phyloP scores from a whole-genome alignment of 2,888 invertebrate genomes.

The Galeruca laticollis region DNA sequence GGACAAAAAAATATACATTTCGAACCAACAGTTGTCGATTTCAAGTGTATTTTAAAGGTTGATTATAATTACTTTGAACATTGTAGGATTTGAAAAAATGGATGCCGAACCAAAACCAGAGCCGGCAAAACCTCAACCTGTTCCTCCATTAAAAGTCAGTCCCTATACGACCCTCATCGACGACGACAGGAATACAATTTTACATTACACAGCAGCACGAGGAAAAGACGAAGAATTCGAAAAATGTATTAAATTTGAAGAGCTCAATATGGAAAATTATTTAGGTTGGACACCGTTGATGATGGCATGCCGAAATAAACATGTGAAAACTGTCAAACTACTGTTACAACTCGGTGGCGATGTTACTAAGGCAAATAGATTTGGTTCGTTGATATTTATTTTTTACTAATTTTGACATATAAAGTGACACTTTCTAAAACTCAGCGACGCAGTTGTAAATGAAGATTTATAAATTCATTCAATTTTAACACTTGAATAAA shows the following conservation, averaged over 20 bases:
- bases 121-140: neutral
- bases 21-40: too few relatives aligned
- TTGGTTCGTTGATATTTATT: conserved; percentile 55
- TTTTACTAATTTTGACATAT: conserved; percentile 17
- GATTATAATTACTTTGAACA: too few relatives aligned
- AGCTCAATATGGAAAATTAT: conserved; percentile 60
- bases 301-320: conserved; percentile 63
- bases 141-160: conserved; percentile 30
- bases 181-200: conserved; percentile 59
- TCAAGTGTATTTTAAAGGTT: too few relatives aligned
- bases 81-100: conserved; percentile 23
- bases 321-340: conserved; percentile 55
- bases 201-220: conserved; percentile 59
- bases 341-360: conserved; percentile 60
- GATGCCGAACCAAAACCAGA: conserved; percentile 16
- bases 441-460: too few relatives aligned
- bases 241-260: conserved; percentile 48
- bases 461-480: too few relatives aligned
- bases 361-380: conserved; percentile 59
- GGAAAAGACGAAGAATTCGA: conserved; percentile 53
- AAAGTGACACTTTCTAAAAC: too few relatives aligned
- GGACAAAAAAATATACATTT: too few relatives aligned
- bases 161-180: conserved; percentile 52
- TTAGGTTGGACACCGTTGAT: conserved; percentile 65
- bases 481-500: too few relatives aligned